Base-by-base conservation (phyloP, 2,797 vertebrate genomes). In the Lepus townsendii region DNA sequence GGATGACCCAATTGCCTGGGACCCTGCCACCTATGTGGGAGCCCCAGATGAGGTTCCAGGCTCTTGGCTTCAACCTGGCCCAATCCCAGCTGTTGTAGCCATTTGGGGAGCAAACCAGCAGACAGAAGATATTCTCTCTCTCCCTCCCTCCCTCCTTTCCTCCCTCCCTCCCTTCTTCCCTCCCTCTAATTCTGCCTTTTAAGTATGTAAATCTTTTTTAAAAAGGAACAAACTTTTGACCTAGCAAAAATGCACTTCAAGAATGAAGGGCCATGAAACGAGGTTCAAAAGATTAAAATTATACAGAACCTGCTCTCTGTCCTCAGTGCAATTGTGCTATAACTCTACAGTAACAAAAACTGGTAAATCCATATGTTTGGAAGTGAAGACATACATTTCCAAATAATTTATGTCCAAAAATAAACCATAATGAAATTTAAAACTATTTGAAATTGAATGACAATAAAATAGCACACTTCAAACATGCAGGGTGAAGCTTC, bases 361-460 rank as follows among this genome's bases (percentile, higher is more conserved):
- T 88, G 73, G 38, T 63, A 42, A 19, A 47, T 38, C 22, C 7
- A 14, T n/a, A 24, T 24, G n/a, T 35, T 75, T 66, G 60, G 26
- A 90, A 90, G 82, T 24, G n/a, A 86, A 82, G 76, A 75, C 52
- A 35, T 75, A 62, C 4, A 71, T 38, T 86, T 90, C 86, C 80
- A 87, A 63, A 75, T 52, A 93, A 88, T n/a, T 86, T 8, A 6
- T 2, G 42, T 72, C 63, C 83, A 91, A 84, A 60, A 88, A 80
- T 22, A 68, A 75, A 57, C 54, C 66, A 63, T 30, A 88, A 69
- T 17, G 30, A 90, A 68, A 75, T 27, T 73, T 42, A 57, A 87
- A 93, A 63, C 54, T n/a, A 69, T 72, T 73, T 83, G 72, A 54
- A 83, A 32, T 79, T 69, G 78, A 87, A n/a, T 54, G 38, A 63